Conservation (phyloP, 2,113 vertebrate genomes). For the Trochalopteron elliotii region DNA sequence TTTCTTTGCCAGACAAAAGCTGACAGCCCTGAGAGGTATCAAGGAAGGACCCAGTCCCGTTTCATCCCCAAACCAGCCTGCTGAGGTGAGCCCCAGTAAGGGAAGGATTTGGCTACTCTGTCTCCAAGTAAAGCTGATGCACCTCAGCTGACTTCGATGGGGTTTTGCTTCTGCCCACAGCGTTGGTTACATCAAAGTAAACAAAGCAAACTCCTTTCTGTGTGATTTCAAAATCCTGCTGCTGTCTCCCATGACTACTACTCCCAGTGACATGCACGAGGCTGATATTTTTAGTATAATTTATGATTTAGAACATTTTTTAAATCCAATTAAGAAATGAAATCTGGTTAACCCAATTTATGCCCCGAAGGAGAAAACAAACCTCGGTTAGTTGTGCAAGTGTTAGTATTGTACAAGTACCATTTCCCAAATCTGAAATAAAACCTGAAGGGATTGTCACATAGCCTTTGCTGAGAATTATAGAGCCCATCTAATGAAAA, state of each 20-base stretch:
- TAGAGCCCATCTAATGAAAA: neutral
- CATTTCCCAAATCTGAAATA: neutral
- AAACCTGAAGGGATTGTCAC: neutral
- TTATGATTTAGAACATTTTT: neutral
- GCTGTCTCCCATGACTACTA: neutral
- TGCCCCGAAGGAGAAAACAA: neutral
- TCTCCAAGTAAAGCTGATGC: neutral
- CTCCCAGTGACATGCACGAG: neutral
- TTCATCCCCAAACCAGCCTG: neutral
- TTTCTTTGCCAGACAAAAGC: neutral
- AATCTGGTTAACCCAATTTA: neutral
- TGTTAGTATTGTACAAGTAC: neutral
- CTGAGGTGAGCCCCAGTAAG: neutral
- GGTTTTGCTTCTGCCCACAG: neutral
- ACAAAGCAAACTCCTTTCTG: neutral
- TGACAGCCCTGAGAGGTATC: neutral
- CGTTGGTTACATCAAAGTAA: neutral
- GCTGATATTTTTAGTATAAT: neutral
- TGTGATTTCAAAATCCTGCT: neutral
- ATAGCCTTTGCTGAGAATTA: neutral
- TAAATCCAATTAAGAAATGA: neutral
- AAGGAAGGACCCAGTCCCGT: neutral
- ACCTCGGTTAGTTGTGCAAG: neutral
- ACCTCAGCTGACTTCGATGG: neutral
- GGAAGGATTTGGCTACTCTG: neutral